Percentiles rank a stretch among this genome's conserved stretches.
These are phyloP conservation scores for Drosophila affinis DNA, from an alignment of 2,888 invertebrate species.

Conservation along the genomic window DNA sequence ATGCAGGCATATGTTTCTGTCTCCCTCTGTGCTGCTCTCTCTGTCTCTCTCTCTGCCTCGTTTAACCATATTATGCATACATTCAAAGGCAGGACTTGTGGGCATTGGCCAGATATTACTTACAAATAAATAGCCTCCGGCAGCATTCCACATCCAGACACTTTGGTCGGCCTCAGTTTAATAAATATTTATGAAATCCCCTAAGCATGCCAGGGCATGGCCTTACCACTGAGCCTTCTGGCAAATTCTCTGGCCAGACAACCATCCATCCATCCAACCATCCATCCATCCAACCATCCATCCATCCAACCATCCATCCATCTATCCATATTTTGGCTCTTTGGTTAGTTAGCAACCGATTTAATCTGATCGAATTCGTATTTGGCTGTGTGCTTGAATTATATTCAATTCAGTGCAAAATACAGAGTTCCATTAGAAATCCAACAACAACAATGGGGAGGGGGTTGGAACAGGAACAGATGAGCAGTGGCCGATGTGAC, in stretches of 20 bases:
- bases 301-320: background rate
- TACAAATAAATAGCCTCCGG: constrained; percentile 39
- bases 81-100: constrained; percentile 8
- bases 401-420: constrained; percentile 38
- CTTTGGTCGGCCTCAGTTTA: constrained; percentile 39
- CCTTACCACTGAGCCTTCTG: constrained; percentile 15
- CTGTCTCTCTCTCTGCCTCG: background rate
- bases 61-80: constrained; percentile 22
- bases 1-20: constrained; percentile 24
- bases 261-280: background rate
- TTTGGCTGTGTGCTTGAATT: constrained; percentile 45
- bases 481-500: constrained; percentile 58
- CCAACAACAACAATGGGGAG: constrained; percentile 68
- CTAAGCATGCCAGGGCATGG: constrained; percentile 1
- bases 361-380: constrained; percentile 17
- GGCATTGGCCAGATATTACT: constrained; percentile 33
- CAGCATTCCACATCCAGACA: constrained; percentile 34
- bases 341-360: constrained; percentile 28
- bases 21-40: constrained; percentile 7
- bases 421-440: constrained; percentile 59
- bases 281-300: background rate
- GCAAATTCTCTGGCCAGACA: constrained; percentile 11
- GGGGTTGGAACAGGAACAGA: constrained; percentile 9
- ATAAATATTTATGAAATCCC: constrained; percentile 57
- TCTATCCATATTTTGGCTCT: background rate